phyloP scores from a whole-genome alignment of 1,140 invertebrate species.

The Charaxes varanes region DNA sequence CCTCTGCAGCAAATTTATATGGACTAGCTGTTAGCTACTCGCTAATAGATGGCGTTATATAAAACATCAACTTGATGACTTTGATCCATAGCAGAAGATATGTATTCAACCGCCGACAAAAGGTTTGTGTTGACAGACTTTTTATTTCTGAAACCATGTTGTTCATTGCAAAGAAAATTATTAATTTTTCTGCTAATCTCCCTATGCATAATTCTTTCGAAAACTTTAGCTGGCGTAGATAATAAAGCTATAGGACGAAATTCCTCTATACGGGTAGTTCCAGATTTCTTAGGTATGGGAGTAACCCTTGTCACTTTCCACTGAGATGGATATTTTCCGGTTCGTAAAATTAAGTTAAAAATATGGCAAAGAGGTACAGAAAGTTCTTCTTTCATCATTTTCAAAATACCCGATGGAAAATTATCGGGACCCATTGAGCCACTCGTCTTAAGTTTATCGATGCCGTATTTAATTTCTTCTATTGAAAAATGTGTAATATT shows the following conservation, averaged over 20 bases:
- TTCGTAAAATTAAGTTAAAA: not conserved
- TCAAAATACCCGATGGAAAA: too few relatives aligned
- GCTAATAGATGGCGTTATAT: conserved; percentile 37
- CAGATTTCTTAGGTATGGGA: not conserved
- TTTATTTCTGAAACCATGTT: too few relatives aligned
- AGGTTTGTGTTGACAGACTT: conserved; percentile 12
- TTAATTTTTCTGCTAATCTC: too few relatives aligned
- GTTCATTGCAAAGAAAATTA: too few relatives aligned
- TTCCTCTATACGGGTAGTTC: not conserved
- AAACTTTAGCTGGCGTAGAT: conserved; percentile 1
- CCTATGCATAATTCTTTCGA: conserved; percentile 1
- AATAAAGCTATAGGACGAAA: conserved; percentile 2
- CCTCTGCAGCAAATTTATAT: conserved; percentile 25
- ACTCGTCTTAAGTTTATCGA: too few relatives aligned
- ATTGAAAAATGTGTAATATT: too few relatives aligned
- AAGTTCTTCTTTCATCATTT: too few relatives aligned
- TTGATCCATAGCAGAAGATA: too few relatives aligned
- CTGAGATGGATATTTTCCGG: not conserved
- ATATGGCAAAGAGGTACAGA: not conserved
- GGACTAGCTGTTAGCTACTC: conserved; percentile 35
- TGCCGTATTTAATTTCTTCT: too few relatives aligned
- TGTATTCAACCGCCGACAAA: too few relatives aligned
- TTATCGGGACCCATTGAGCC: too few relatives aligned
- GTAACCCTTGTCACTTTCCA: conserved; percentile 6
- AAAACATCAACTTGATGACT: too few relatives aligned